Percentiles rank a stretch among this genome's conserved stretches.
Evolutionary conservation across 2,888 invertebrate genomes (phyloP).

Genomic region (Sepiola atlantica): DNA sequence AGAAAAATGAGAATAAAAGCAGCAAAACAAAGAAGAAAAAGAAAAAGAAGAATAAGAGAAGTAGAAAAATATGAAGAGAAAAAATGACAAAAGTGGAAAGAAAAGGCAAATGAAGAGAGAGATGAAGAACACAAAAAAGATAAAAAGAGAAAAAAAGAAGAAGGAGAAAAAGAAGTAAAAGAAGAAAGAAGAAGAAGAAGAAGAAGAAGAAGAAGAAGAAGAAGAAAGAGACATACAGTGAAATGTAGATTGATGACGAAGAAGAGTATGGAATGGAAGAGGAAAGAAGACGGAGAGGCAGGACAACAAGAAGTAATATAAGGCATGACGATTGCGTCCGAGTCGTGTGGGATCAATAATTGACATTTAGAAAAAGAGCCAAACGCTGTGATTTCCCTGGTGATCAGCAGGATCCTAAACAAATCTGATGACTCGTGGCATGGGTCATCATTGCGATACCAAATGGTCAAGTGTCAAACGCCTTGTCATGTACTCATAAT

Average conservation of each 20-base stretch:
- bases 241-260: neutral
- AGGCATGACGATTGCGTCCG: neutral
- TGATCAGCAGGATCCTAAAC: neutral
- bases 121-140: fast-evolving
- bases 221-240: neutral
- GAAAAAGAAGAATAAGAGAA: neutral
- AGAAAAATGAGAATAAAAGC: no score
- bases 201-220: neutral
- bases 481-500: neutral
- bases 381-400: neutral
- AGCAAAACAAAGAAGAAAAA: no score
- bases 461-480: neutral
- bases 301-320: no score
- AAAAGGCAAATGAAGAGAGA: neutral
- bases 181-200: neutral
- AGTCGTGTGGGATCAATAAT: neutral
- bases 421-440: neutral
- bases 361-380: neutral
- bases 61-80: neutral
- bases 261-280: neutral
- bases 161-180: neutral
- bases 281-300: neutral
- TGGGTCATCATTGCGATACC: neutral
- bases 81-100: neutral
- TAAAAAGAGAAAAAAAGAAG: neutral